Percentiles rank a stretch among this genome's conserved stretches.
These are phyloP conservation scores for Tetrapedia diversipes DNA, from an alignment of 2,888 invertebrate species.

Conservation along the genomic window DNA sequence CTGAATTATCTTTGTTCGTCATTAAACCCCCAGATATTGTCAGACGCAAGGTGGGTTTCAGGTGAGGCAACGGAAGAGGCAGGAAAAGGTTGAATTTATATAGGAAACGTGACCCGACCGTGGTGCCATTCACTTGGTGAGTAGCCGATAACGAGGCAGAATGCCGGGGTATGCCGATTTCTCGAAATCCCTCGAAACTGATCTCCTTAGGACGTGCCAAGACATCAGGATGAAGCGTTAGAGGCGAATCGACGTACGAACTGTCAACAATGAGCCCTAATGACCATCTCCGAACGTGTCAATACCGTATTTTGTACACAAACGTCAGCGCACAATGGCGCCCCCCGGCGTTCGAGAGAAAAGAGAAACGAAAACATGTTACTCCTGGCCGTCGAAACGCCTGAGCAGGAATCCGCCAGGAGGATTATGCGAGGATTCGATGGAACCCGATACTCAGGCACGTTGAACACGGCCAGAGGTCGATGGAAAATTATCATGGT, in stretches of 20 bases:
- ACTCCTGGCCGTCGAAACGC: conserved; percentile 57
- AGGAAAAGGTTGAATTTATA: conserved; percentile 63
- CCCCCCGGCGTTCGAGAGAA: conserved; percentile 67
- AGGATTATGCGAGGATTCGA: conserved; percentile 73
- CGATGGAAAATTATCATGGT: conserved; percentile 43
- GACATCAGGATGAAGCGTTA: conserved; percentile 68
- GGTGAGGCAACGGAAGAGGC: conserved; percentile 19
- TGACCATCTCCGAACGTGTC: conserved; percentile 75
- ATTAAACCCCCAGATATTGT: conserved; percentile 7
- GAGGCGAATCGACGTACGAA: conserved; percentile 55
- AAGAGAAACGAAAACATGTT: conserved; percentile 73
- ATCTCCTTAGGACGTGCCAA: conserved; percentile 72
- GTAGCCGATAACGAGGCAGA: conserved; percentile 67
- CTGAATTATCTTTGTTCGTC: conserved; percentile 18
- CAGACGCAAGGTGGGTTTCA: conserved; percentile 1
- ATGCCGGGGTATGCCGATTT: conserved; percentile 61
- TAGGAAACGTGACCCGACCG: conserved; percentile 73
- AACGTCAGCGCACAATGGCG: conserved; percentile 74
- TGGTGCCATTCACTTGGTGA: conserved; percentile 65
- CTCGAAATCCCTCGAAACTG: conserved; percentile 71
- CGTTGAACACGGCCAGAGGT: conserved; percentile 42
- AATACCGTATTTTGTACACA: conserved; percentile 81
- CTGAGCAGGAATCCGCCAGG: conserved; percentile 74
- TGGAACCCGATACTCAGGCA: conserved; percentile 55
- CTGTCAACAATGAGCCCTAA: conserved; percentile 72